phyloP scores from a whole-genome alignment of 2,888 invertebrate species.

The Noctua janthe region DNA sequence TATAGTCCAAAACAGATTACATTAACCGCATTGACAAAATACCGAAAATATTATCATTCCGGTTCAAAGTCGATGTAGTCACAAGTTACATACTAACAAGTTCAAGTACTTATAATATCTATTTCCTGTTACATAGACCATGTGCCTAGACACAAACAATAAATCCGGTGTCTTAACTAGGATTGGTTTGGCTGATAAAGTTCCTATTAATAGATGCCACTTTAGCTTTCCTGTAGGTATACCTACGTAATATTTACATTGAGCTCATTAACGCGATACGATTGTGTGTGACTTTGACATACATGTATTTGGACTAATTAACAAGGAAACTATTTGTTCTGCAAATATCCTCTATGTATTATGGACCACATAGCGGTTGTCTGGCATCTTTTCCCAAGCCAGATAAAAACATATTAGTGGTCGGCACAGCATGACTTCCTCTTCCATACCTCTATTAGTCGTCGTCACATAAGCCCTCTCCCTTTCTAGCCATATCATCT shows the following conservation, averaged over 20 bases:
- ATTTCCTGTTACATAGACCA: not conserved
- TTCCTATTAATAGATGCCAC: constrained; percentile 10
- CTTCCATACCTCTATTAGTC: not conserved
- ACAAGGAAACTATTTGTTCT: not conserved
- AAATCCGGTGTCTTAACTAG: not conserved
- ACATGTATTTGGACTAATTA: constrained; percentile 3
- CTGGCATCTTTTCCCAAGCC: not conserved
- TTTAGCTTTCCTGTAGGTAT: not conserved
- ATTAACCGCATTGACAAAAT: not conserved
- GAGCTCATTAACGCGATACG: constrained; percentile 11
- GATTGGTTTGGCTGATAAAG: constrained; percentile 6
- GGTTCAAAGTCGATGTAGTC: not conserved
- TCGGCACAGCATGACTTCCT: not conserved
- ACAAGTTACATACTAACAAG: too few species aligned
- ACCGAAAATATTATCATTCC: not conserved
- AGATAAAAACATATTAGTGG: not conserved
- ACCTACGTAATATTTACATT: constrained; percentile 1
- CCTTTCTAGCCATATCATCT: not conserved
- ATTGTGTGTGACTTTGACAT: not conserved
- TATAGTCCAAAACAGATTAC: not conserved
- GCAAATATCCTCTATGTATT: not conserved
- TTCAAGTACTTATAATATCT: too few species aligned
- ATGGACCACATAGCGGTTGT: not conserved
- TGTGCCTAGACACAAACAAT: not conserved
- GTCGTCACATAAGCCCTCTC: not conserved